Evolutionary conservation across 1,140 invertebrate species (phyloP), one percentile per base, ranked within the genome.

Genomic region (Pemphigus obesinymphae): DNA sequence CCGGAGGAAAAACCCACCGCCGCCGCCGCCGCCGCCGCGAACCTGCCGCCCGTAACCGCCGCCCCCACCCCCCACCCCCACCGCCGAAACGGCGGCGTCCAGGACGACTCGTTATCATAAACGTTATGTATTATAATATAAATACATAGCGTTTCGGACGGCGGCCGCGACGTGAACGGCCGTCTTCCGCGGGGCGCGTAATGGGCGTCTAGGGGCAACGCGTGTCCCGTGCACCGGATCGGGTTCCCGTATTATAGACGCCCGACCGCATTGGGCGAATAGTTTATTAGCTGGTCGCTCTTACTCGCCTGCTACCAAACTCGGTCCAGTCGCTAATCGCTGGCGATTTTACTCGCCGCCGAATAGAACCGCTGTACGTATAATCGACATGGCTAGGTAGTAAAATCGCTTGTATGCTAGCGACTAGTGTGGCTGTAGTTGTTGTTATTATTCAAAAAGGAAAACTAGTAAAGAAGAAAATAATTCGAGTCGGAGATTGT

Each of bases 91-190:
- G 37, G 37, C 17, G 70, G 70, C 17, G 70, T n/a, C n/a, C n/a
- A n/a, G n/a, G 40, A 6, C 5, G 68, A 50, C 45, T 73, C 70
- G 70, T 73, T 73, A 73, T 50, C 43, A 73, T 73, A 73, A 70
- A 20, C 40, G 15, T 70, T 66, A 66, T 31, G n/a, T n/a, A 20
- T 29, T 53, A 53, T 3, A n/a, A 50, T 20, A n/a, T n/a, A 3
- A 5, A 55, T 55, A 4, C 26, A 15, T 37, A 4, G n/a, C 37
- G 23, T 70, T 70, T 70, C 40, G 40, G 68, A 70, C 68, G 40
- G 23, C 23, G 23, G 15, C 66, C 4, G 66, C 3, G 31, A 23
- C 26, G 45, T 8, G 15, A 45, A 15, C 40, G 68, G 15, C 29
- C n/a, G 13, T 20, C 3, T 40, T 8, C 50, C n/a, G 6, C n/a